Base-by-base conservation (phyloP, 2,797 vertebrate genomes). In the Coendou prehensilis region DNA sequence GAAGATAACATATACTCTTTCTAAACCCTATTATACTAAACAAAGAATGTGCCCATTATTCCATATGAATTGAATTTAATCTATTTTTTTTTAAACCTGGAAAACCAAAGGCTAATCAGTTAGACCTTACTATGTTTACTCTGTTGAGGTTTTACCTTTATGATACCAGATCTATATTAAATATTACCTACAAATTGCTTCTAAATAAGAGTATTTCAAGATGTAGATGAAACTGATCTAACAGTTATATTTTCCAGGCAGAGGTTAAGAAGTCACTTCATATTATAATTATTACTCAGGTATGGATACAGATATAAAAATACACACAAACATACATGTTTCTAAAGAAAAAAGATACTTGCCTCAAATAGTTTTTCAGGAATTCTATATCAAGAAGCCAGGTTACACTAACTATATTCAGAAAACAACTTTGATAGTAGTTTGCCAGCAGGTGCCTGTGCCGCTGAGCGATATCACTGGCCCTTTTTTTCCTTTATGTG, bases 101-200 rank as follows among this genome's bases (percentile, higher is more conserved):
- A 94, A 85, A 88, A 88, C 67, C 52, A 86, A 79, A 47, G 30
- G 30, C 23, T 20, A 11, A 84, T 73, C 20, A 59, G 45, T 91
- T 91, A 69, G 23, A 28, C 26, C 10, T 76, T 73, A 71, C 13
- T 50, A 33, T 63, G 15, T 54, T 84, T 84, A 88, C 13, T 85
- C 52, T 79, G 56, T 13, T 78, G 20, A 84, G n/a, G 64, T 88
- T 83, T 94, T 92, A 59, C 93, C 23, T 76, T 69, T 87, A 87
- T 93, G 30, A 87, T 22, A 86, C 14, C 67, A 61, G 30, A 56
- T 10, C 30, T 85, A 52, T 11, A 52, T 54, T 84, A 61, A 92
- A 76, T 57, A 50, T 78, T 63, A 67, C 15, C 67, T 81, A 71
- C 3, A 94, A 85, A 33, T 14, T 45, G 28, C 11, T 83, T 87